phyloP scores from a whole-genome alignment of 2,113 vertebrate genomes.

The Herpetotheres cachinnans region DNA sequence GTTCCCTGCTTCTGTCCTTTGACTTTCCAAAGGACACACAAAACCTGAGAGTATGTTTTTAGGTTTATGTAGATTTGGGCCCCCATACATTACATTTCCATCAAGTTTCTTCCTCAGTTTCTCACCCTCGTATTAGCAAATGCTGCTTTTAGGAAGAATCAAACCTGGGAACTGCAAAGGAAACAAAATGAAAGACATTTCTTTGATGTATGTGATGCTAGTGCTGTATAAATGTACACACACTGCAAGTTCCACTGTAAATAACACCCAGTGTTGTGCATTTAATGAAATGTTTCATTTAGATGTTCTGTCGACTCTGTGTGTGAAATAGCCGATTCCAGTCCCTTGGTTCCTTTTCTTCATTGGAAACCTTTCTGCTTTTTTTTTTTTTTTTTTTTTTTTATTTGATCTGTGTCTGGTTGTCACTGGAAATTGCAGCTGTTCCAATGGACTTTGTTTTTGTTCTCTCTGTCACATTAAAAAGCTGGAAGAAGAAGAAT shows the following conservation, averaged over 20 bases:
- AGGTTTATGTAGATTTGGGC: neutral
- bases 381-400: neutral
- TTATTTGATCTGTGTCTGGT: constrained; percentile 29
- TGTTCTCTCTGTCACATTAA: constrained; percentile 45
- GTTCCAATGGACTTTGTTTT: constrained; percentile 32
- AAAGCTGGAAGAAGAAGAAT: constrained; percentile 28
- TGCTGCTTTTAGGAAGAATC: constrained; percentile 1
- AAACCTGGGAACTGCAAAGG: neutral
- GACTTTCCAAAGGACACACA: neutral
- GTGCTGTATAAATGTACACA: neutral
- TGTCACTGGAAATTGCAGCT: constrained; percentile 33
- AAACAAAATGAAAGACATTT: neutral
- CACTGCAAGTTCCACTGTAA: constrained; percentile 34
- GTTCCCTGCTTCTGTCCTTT: neutral
- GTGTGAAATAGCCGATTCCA: constrained; percentile 30
- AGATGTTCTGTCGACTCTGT: neutral
- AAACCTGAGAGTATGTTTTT: neutral
- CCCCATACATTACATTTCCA: neutral
- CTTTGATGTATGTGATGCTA: neutral
- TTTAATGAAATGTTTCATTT: constrained; percentile 10
- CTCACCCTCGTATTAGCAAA: neutral
- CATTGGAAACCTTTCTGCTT: neutral
- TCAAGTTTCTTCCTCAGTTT: neutral
- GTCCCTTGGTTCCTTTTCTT: neutral
- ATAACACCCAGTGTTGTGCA: neutral